phyloP scores from a whole-genome alignment of 2,113 vertebrate species.

The Talpa occidentalis region DNA sequence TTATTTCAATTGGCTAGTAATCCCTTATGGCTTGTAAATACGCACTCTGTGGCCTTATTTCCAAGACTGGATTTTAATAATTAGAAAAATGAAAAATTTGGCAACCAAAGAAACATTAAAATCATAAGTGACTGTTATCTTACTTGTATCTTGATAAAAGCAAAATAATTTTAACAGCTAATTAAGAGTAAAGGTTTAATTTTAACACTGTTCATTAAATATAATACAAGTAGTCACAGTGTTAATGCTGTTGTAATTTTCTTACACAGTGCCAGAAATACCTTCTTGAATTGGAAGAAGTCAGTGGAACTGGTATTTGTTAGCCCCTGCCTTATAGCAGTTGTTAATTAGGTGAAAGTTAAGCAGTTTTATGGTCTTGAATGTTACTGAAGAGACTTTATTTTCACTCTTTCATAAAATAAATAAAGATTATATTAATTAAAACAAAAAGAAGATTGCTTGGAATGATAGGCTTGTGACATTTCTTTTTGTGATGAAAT shows the following conservation, averaged over 20 bases:
- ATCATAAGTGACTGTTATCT: neutral
- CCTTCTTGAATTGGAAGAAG: neutral
- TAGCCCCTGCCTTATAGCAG: neutral
- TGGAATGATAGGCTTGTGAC: neutral
- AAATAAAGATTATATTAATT: neutral
- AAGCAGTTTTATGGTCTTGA: neutral
- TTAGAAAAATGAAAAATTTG: neutral
- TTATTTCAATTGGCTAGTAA: neutral
- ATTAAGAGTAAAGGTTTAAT: neutral
- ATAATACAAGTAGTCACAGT: neutral
- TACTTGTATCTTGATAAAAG: conserved; percentile 2
- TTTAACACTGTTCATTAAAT: neutral
- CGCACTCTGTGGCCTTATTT: neutral
- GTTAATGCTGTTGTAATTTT: conserved; percentile 7
- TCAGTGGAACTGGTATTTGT: neutral
- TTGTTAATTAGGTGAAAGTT: neutral
- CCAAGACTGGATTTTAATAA: neutral
- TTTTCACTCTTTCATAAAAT: conserved; percentile 7
- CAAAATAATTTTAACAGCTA: neutral
- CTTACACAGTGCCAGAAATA: neutral
- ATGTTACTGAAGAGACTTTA: neutral
- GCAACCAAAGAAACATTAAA: neutral
- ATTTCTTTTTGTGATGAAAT: conserved; percentile 41
- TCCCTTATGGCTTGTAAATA: neutral
- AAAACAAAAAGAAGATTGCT: neutral